Evolutionary conservation across 2,888 invertebrate genomes (phyloP).

Genomic region (Microplitis deprimator): DNA sequence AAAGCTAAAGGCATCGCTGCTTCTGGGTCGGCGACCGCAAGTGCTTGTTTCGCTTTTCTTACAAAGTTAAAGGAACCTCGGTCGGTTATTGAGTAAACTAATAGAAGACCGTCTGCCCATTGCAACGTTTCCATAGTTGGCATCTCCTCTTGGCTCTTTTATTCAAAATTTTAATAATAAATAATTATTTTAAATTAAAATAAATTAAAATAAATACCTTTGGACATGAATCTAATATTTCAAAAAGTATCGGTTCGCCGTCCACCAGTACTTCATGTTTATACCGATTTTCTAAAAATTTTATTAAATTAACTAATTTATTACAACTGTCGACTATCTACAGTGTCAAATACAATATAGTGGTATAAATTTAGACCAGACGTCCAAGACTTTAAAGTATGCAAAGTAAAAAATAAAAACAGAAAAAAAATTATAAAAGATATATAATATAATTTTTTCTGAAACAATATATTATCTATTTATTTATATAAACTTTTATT

Average conservation of each 20-base stretch:
- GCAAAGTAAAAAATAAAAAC: constrained; percentile 44
- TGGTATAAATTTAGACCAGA: constrained; percentile 65
- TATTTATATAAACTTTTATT: constrained; percentile 56
- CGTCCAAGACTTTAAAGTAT: constrained; percentile 52
- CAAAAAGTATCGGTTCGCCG: constrained; percentile 90
- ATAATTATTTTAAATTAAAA: neutral
- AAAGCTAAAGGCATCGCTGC: constrained; percentile 85
- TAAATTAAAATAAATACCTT: constrained; percentile 75
- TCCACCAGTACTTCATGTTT: constrained; percentile 92
- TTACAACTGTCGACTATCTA: constrained; percentile 45
- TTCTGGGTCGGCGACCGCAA: constrained; percentile 75
- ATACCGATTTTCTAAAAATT: constrained; percentile 86
- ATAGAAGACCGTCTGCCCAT: constrained; percentile 91
- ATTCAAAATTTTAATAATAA: neutral
- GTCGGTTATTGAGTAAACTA: constrained; percentile 93
- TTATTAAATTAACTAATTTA: constrained; percentile 42
- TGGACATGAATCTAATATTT: constrained; percentile 91
- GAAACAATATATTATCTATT: neutral
- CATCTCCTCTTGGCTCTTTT: constrained; percentile 80
- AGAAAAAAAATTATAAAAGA: constrained; percentile 40
- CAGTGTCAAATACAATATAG: constrained; percentile 65
- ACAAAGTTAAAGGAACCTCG: constrained; percentile 88
- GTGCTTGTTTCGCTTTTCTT: constrained; percentile 78
- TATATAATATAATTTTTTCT: neutral
- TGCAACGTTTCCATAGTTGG: constrained; percentile 83